phyloP scores from a whole-genome alignment of 2,113 vertebrate species.

The Condylura cristata region DNA sequence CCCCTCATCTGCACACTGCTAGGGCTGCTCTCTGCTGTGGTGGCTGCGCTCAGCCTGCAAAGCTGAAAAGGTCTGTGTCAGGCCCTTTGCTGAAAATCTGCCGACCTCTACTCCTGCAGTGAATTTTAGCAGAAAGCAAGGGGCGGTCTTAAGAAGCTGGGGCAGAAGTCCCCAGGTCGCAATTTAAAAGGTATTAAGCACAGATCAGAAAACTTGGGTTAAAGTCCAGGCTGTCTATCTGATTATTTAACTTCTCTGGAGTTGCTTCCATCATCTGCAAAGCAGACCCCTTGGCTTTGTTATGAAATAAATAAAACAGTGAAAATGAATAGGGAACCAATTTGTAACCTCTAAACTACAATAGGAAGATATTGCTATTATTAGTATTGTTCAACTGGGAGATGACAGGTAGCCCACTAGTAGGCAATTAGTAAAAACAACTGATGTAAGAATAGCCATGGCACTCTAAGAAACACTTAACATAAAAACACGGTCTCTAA shows the following conservation, averaged over 20 bases:
- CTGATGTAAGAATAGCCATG: neutral
- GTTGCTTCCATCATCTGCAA: neutral
- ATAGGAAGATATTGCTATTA: neutral
- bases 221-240: neutral
- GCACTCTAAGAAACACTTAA: neutral
- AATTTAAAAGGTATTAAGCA: neutral
- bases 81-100: neutral
- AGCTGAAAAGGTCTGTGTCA: neutral
- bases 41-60: neutral
- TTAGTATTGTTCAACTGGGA: neutral
- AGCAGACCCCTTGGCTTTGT: neutral
- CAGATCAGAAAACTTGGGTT: neutral
- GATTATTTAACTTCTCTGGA: neutral
- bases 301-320: slow-evolving; percentile 15
- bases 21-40: neutral
- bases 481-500: slow-evolving; percentile 7
- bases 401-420: neutral
- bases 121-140: slow-evolving; percentile 1
- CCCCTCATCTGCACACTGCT: neutral
- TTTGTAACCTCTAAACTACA: neutral
- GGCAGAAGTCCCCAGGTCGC: neutral
- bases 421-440: neutral
- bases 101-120: neutral
- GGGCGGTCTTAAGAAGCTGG: neutral
- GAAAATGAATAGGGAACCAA: neutral